Evolutionary conservation across 1,140 invertebrate genomes (phyloP), one percentile per base, ranked within the genome.

Genomic region (Paralvinella palmiformis): DNA sequence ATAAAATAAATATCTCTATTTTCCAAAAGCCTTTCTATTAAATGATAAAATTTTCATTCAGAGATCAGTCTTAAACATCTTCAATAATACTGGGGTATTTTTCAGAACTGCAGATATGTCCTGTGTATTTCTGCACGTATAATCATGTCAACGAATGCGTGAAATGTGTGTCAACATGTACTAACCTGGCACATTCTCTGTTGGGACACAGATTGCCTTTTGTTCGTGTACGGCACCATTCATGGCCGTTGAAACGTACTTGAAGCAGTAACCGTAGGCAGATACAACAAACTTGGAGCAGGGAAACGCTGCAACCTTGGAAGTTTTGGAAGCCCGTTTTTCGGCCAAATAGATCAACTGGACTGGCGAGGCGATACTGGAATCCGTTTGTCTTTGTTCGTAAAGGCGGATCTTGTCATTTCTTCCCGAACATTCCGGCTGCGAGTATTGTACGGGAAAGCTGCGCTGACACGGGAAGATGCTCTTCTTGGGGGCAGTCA

Each of bases 141-240:
- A 41, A 41, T 10, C n/a, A n/a, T 41, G 37, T 41, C 10, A 10
- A 41, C 37, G 37, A 13, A n/a, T 41, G 37, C n/a, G 37, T 41
- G 10, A 41, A 13, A n/a, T 41, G 10, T 13, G n/a, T 13, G 10
- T n/a, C 27, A 57, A 57, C 10, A 36, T 33, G n/a, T 32, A 10
- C 44, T 62, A 20, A 62, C 60, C 60, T 29, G 60, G n/a, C 20
- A 29, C 22, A 20, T 27, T 52, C 2, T 27, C 31, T 31, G 90
- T 91, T 1, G 89, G 89, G 33, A 91, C 85, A 71, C 90, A 92
- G 73, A 90, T 86, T 80, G 87, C 86, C 62, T 88, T 82, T 1
- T 91, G 88, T 75, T 92, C 88, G 6, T 87, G 85, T 58, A 91
- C 89, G 1, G 90, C 89, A 1, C 88, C 88, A 1, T 86, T 90